Base-by-base conservation (phyloP, 2,113 vertebrate species). In the Gallinago media region DNA sequence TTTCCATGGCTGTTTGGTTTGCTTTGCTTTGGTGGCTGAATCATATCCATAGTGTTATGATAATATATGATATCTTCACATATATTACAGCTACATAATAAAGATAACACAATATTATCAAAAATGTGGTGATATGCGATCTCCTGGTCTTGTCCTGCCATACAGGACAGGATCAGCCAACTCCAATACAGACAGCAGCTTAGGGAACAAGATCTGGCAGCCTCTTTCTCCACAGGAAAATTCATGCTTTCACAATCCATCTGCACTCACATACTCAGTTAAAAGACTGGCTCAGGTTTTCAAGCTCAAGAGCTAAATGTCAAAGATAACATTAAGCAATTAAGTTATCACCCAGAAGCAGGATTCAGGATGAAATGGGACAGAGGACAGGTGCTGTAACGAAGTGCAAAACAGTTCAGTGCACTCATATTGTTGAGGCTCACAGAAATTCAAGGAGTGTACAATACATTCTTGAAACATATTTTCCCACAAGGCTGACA, bases 31-130 rank as follows among this genome's bases (percentile, higher is more conserved):
- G 32, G 54, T 21, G 25, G 22, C 25, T 78, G 36, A 42, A 42
- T 5, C 54, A 0, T 2, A 15, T 4, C 70, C 49, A 7, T 15
- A 71, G n/a, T 27, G 50, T 20, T 32, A 9, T 3, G 46, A 66
- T 25, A 61, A 55, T 3, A 3, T 2, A 6, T 1, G 2, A 3
- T 63, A 55, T 2, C 32, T 31, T 21, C n/a, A 26, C 46, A 52
- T 54, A 25, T 11, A 31, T 15, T 25, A 38, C 56, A 75, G 62
- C 34, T 12, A 15, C 19, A 2, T 32, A 5, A 58, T 2, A 20
- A 14, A 8, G 18, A 8, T 17, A 71, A 2, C 36, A 54, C n/a
- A 27, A 0, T 6, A 7, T 21, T 32, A 50, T 10, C 65, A 66
- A 5, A 85, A 31, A 38, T 8, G 36, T 9, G 34, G 5, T 21